phyloP scores from a whole-genome alignment of 2,797 vertebrate species.

The Crenuchus spilurus region DNA sequence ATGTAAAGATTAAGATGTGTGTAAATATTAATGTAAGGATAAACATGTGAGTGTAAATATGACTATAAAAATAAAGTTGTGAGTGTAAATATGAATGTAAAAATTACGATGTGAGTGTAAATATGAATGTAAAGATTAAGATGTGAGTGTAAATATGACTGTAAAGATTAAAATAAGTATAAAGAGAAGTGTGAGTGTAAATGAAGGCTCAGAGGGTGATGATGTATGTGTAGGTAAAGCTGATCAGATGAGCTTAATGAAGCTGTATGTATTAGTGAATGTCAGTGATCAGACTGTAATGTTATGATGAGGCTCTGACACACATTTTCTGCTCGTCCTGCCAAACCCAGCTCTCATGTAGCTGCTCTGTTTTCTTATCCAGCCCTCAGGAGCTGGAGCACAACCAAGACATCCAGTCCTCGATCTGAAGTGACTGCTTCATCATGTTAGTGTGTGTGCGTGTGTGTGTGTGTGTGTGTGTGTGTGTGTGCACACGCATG shows the following conservation, averaged over 20 bases:
- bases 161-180: background rate
- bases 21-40: background rate
- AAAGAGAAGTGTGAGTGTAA: background rate
- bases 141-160: background rate
- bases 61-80: no score
- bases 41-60: background rate
- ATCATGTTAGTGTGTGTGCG: constrained; percentile 18
- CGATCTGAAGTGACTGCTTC: constrained; percentile 45
- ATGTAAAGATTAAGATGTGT: no score
- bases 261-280: constrained; percentile 42
- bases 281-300: constrained; percentile 44
- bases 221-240: background rate
- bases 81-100: no score
- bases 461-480: constrained; percentile 18
- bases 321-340: constrained; percentile 31
- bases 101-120: no score
- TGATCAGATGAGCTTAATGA: constrained; percentile 7
- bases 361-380: constrained; percentile 5
- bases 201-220: no score
- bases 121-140: no score
- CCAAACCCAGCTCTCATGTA: constrained; percentile 29
- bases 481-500: background rate
- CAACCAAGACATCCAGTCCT: constrained; percentile 28
- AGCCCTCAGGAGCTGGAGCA: constrained; percentile 31
- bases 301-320: constrained; percentile 41